A percentile compares a stretch with the other conserved stretches of the same genome.
These are phyloP conservation scores for Paguma larvata DNA, from an alignment of 2,797 vertebrate species.

Conservation along the genomic window DNA sequence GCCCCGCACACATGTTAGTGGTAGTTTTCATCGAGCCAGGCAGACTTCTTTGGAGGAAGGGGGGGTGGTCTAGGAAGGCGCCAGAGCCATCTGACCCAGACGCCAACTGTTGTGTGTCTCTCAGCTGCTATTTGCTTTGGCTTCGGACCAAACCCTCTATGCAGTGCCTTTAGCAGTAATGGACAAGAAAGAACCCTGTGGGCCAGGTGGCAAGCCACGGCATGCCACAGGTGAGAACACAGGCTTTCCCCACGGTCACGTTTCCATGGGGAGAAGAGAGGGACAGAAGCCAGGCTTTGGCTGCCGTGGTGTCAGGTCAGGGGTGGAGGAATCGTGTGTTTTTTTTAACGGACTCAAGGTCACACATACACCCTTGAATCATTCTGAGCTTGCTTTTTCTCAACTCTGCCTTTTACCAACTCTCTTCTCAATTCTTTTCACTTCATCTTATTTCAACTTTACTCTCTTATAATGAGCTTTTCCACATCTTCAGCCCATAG, in stretches of 20 bases:
- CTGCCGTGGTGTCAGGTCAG: neutral
- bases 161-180: slow-evolving; percentile 41
- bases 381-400: neutral
- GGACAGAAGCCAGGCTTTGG: neutral
- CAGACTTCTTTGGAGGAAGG: neutral
- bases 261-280: neutral
- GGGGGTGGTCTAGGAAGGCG: slow-evolving; percentile 50
- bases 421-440: neutral
- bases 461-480: neutral
- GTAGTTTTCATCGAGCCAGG: neutral
- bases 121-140: slow-evolving; percentile 82
- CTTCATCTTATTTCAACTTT: neutral
- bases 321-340: neutral
- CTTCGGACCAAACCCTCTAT: slow-evolving; percentile 70
- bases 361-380: neutral
- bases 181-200: slow-evolving; percentile 55
- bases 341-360: neutral
- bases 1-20: neutral
- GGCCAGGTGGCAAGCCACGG: slow-evolving; percentile 69
- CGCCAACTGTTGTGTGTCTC: slow-evolving; percentile 74
- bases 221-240: slow-evolving; percentile 53
- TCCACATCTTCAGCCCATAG: neutral
- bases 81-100: slow-evolving; percentile 76
- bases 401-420: neutral
- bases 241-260: neutral